Evolutionary conservation across 1,140 invertebrate genomes (phyloP).

Genomic region (Bombus cullumanus): DNA sequence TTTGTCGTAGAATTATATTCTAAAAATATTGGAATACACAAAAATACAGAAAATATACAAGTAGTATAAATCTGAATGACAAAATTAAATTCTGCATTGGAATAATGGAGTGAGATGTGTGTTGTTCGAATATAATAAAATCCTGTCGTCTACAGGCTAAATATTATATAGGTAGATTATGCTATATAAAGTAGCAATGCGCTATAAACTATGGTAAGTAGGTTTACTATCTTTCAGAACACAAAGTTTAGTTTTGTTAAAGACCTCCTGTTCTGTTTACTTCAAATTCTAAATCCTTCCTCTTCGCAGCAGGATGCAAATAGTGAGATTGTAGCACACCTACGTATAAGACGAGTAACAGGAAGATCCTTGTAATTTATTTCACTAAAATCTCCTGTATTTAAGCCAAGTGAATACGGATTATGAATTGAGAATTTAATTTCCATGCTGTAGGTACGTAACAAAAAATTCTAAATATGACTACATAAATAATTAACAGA

Average conservation of each 20-base stretch:
- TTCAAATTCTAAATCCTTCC: constrained; percentile 4
- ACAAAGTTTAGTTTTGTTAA: background rate
- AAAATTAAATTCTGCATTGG: no score
- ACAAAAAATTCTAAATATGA: no score
- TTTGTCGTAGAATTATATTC: no score
- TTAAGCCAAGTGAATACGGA: background rate
- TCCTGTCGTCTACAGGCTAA: no score
- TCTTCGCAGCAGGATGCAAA: background rate
- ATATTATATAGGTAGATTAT: no score
- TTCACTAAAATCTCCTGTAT: background rate
- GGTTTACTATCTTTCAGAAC: background rate
- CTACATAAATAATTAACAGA: no score
- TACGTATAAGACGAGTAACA: background rate
- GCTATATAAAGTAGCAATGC: no score
- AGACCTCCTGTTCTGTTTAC: background rate
- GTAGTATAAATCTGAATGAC: no score
- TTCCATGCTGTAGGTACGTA: rapidly evolving
- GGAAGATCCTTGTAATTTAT: background rate
- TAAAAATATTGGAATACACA: no score
- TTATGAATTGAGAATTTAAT: background rate
- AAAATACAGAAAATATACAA: no score
- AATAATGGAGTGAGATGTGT: no score
- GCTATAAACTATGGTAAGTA: background rate
- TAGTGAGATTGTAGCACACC: background rate
- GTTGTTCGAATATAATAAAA: no score